Evolutionary conservation across 2,888 invertebrate genomes (phyloP).

Genomic region (Gryllus longicercus): DNA sequence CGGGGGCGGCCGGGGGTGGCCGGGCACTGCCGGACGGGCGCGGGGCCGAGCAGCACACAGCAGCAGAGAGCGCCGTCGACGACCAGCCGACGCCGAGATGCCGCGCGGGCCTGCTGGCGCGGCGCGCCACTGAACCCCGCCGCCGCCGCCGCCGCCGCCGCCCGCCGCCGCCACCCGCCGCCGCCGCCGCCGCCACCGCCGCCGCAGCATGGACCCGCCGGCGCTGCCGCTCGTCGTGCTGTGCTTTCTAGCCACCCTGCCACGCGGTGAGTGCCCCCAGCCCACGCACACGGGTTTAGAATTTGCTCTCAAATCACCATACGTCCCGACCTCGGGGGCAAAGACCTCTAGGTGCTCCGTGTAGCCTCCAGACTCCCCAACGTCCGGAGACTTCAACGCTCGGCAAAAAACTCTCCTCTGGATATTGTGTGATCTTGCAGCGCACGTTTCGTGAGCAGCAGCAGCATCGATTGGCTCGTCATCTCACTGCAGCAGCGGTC

Average conservation of each 20-base stretch:
- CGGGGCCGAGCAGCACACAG: conserved; percentile 24
- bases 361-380: background rate
- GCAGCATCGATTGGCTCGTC: too few species aligned
- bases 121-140: conserved; percentile 12
- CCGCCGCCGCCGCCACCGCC: background rate
- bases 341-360: background rate
- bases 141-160: background rate
- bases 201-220: conserved; percentile 17
- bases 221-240: conserved; percentile 17
- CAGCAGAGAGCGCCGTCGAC: conserved; percentile 23
- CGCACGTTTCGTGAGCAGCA: too few species aligned
- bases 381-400: background rate
- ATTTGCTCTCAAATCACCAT: background rate
- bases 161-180: background rate
- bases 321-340: background rate
- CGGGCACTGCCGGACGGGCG: background rate
- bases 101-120: conserved; percentile 24
- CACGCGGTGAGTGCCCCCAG: background rate
- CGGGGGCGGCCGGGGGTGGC: conserved; percentile 27
- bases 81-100: conserved; percentile 21
- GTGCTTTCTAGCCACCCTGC: conserved; percentile 17
- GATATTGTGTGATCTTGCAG: too few species aligned
- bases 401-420: too few species aligned
- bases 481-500: too few species aligned
- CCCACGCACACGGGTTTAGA: background rate